Conservation (phyloP, 2,797 vertebrate species). For the Fratercula arctica region DNA sequence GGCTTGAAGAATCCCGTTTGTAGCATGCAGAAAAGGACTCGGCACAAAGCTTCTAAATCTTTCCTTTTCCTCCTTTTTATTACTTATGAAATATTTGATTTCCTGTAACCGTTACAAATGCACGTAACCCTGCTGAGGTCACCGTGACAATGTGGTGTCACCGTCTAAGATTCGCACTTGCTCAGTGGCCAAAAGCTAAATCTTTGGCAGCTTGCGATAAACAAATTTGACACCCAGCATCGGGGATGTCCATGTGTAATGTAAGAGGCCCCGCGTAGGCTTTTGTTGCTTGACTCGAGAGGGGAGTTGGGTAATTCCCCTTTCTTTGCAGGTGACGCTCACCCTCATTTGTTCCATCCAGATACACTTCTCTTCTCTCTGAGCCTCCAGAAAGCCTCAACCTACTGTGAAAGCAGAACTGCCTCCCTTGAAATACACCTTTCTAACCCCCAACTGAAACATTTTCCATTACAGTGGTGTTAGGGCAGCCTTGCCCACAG, state of each 20-base stretch:
- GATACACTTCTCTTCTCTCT: neutral
- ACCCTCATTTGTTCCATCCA: slow-evolving; percentile 35
- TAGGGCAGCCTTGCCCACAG: neutral
- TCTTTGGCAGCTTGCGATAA: neutral
- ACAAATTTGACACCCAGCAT: neutral
- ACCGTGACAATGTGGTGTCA: neutral
- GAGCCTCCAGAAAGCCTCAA: neutral
- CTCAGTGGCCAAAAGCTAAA: neutral
- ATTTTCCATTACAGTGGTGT: neutral
- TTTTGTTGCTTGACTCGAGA: neutral
- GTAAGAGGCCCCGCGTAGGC: neutral
- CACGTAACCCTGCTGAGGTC: neutral
- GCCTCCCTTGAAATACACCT: neutral
- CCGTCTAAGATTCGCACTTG: fast-evolving
- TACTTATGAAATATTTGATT: neutral
- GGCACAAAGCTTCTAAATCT: neutral
- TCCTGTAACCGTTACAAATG: neutral
- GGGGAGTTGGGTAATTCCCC: slow-evolving; percentile 6
- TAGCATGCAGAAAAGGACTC: neutral
- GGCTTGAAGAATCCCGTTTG: slow-evolving; percentile 25
- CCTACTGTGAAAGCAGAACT: neutral
- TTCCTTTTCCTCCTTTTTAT: neutral
- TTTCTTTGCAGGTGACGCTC: neutral
- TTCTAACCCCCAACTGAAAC: neutral
- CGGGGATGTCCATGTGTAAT: neutral